Conservation (phyloP, 2,888 invertebrate species). For the Chrysina gloriosa region DNA sequence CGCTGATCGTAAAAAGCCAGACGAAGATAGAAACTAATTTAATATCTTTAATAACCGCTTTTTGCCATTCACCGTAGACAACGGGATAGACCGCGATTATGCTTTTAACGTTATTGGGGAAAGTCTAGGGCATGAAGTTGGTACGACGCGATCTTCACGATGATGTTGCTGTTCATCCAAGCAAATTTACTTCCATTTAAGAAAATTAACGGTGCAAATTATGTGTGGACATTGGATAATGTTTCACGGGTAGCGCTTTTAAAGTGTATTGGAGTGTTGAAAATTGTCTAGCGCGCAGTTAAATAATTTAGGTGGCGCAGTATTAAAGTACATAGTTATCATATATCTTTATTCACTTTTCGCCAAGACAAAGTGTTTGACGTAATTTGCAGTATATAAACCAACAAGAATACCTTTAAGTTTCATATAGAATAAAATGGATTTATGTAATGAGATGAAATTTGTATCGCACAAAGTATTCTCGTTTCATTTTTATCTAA, state of each 20-base stretch:
- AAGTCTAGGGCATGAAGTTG: conserved; percentile 8
- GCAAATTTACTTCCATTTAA: conserved; percentile 37
- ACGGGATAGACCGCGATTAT: conserved; percentile 20
- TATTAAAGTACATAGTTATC: no score
- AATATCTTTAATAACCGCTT: conserved; percentile 29
- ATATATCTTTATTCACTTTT: no score
- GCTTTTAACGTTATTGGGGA: conserved; percentile 30
- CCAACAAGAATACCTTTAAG: no score
- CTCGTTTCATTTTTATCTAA: no score
- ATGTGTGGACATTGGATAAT: conserved; percentile 19
- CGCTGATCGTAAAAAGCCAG: neutral
- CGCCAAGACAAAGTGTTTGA: no score
- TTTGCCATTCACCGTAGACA: conserved; percentile 24
- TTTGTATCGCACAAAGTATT: no score
- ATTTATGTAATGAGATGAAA: no score
- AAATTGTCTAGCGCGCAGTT: neutral
- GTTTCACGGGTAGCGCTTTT: conserved; percentile 12
- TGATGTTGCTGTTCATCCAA: conserved; percentile 1
- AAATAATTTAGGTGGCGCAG: neutral
- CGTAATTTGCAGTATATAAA: no score
- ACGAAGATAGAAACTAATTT: conserved; percentile 29
- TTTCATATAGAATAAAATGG: no score
- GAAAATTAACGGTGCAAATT: conserved; percentile 32
- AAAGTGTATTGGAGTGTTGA: conserved; percentile 7
- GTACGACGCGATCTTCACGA: neutral